Evolutionary conservation across 2,797 vertebrate species (phyloP), one percentile per base, ranked within the genome.

Genomic region (Notolabrus celidotus): DNA sequence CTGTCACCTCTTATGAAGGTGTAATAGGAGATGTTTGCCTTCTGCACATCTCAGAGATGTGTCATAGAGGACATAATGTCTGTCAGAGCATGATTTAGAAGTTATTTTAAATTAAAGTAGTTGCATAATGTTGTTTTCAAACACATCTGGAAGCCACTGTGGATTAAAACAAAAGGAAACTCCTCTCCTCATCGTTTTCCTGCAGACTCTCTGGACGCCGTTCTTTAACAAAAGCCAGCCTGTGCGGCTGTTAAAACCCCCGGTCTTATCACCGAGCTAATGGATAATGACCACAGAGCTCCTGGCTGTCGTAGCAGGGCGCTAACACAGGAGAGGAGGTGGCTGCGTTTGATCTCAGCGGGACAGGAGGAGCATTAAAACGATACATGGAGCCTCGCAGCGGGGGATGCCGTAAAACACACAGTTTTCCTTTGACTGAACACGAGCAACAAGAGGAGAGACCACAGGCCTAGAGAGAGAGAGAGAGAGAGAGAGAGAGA

Each of bases 331-430:
- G 54, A 38, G 70, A 66, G 68, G 67, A 47, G 66, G 75, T 0
- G 45, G 23, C 79, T 58, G 67, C 11, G 86, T 88, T 88, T 92
- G 88, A 90, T 90, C 89, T 72, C 88, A 67, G 86, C 17, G 56
- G 80, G 89, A 53, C 67, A 20, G 67, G 57, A 56, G 60, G 12
- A 54, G 67, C 23, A 76, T 86, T 85, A 91, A 89, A 89, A 77
- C 82, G 51, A 56, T 71, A 63, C 67, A 62, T 61, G 75, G 57
- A 73, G 80, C 71, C 63, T 70, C 80, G 1, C 84, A 57, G 74
- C 47, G 6, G 77, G 82, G 79, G 78, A 41, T 3, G 66, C 57
- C 50, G 67, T 85, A 86, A 88, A 89, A 86, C 19, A 7, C 34
- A n/a, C 74, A 46, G 74, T 65, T 38, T 61, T 50, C 58, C 36